A percentile compares a stretch with the other conserved stretches of the same genome.
These are phyloP conservation scores for Chironomus tepperi DNA, from an alignment of 1,140 invertebrate species.

Conservation along the genomic window DNA sequence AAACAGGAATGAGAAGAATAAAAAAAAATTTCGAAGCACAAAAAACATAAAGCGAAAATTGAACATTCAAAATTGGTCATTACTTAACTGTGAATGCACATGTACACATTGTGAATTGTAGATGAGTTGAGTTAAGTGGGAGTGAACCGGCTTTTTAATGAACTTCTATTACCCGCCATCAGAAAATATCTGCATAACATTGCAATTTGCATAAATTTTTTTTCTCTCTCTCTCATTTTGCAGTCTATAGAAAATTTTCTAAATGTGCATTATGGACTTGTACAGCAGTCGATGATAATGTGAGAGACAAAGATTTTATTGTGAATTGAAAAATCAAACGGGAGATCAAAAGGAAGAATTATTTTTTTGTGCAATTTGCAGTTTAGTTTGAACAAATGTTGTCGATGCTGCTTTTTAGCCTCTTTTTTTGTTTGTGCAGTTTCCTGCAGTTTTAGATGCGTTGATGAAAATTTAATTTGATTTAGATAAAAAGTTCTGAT, in stretches of 20 bases:
- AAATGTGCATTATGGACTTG: too few relatives aligned
- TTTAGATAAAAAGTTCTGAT: too few relatives aligned
- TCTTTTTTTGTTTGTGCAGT: neutral
- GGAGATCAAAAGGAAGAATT: constrained; percentile 12
- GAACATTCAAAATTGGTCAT: constrained; percentile 13
- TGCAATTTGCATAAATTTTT: constrained; percentile 23
- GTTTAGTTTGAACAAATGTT: neutral
- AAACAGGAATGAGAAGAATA: neutral
- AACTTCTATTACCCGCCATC: constrained; percentile 13
- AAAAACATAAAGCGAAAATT: constrained; percentile 14
- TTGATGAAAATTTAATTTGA: too few relatives aligned
- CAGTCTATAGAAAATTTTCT: neutral
- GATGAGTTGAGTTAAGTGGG: neutral
- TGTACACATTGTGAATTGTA: neutral
- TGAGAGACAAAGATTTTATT: neutral
- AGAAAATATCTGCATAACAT: neutral
- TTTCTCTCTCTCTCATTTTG: neutral
- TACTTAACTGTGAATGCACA: neutral
- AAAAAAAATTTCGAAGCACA: neutral
- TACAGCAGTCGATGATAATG: neutral
- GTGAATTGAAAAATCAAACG: neutral
- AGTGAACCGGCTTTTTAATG: constrained; percentile 6
- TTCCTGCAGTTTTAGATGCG: neutral
- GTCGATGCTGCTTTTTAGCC: neutral
- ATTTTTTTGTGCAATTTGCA: neutral